These are phyloP conservation scores for Raja brachyura DNA, from an alignment of 2,113 vertebrate genomes.

Conservation along the genomic window DNA sequence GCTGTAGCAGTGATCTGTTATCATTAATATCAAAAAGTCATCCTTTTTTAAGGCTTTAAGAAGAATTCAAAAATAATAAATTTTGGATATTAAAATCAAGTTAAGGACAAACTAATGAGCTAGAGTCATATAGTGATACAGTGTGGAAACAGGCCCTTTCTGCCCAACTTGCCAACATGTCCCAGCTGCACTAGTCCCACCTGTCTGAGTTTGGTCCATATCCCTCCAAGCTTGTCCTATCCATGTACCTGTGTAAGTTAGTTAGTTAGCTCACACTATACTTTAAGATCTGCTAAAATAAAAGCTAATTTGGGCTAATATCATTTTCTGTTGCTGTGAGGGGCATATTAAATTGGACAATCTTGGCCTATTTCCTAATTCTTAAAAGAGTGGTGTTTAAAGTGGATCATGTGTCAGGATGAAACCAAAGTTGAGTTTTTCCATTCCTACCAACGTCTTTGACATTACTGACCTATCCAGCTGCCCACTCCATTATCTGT, in stretches of 20 bases:
- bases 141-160: too few relatives aligned
- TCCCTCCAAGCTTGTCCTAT: too few relatives aligned
- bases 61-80: not conserved
- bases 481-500: not conserved
- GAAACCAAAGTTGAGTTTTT: too few relatives aligned
- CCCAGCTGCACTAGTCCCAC: too few relatives aligned
- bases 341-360: not conserved
- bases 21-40: not conserved
- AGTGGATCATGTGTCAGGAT: not conserved
- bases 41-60: not conserved
- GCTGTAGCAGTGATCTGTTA: not conserved
- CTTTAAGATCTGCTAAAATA: not conserved
- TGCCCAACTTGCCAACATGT: too few relatives aligned
- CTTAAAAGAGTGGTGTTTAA: not conserved
- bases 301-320: not conserved
- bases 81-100: not conserved
- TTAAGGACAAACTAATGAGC: not conserved
- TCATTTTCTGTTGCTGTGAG: not conserved
- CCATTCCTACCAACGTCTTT: too few relatives aligned
- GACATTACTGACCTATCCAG: too few relatives aligned
- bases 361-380: not conserved
- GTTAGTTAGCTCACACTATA: not conserved
- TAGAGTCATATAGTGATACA: too few relatives aligned
- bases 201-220: too few relatives aligned
- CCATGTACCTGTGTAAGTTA: too few relatives aligned